Conservation (phyloP, 2,888 invertebrate genomes). For the Chesias legatella region DNA sequence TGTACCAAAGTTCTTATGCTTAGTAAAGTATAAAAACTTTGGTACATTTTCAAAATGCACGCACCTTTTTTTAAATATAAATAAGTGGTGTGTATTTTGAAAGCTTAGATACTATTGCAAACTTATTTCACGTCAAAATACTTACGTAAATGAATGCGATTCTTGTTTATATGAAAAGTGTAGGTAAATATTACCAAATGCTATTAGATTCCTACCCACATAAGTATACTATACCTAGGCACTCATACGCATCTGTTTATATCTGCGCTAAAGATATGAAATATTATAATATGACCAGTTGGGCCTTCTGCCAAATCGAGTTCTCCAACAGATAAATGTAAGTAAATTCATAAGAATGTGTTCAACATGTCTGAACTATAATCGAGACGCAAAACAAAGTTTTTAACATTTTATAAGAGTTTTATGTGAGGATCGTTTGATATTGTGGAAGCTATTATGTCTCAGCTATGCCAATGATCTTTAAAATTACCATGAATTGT, state of each 20-base stretch:
- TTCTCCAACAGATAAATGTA: slow-evolving; percentile 48
- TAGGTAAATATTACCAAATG: not conserved
- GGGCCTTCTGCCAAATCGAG: slow-evolving; percentile 59
- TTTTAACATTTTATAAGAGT: slow-evolving; percentile 35
- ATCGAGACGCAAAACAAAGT: slow-evolving; percentile 39
- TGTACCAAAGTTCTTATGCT: no score
- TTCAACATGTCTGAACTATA: slow-evolving; percentile 43
- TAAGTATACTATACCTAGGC: slow-evolving; percentile 3
- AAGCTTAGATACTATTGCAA: no score
- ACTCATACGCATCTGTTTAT: slow-evolving; percentile 37
- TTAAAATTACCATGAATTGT: slow-evolving; percentile 30
- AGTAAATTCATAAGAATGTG: slow-evolving; percentile 53
- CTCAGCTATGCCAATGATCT: slow-evolving; percentile 34
- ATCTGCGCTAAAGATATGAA: slow-evolving; percentile 47
- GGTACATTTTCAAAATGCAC: no score
- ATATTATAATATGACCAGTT: slow-evolving; percentile 50
- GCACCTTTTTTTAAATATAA: no score
- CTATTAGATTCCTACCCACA: not conserved
- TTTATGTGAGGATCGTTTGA: slow-evolving; percentile 35
- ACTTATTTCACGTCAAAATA: no score
- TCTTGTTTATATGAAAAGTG: slow-evolving; percentile 1
- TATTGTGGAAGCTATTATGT: slow-evolving; percentile 36
- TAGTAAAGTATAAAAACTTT: no score
- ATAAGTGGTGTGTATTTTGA: no score
- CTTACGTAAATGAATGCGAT: no score